Conservation (phyloP, 2,113 vertebrate genomes). For the Perca schrenkii region DNA sequence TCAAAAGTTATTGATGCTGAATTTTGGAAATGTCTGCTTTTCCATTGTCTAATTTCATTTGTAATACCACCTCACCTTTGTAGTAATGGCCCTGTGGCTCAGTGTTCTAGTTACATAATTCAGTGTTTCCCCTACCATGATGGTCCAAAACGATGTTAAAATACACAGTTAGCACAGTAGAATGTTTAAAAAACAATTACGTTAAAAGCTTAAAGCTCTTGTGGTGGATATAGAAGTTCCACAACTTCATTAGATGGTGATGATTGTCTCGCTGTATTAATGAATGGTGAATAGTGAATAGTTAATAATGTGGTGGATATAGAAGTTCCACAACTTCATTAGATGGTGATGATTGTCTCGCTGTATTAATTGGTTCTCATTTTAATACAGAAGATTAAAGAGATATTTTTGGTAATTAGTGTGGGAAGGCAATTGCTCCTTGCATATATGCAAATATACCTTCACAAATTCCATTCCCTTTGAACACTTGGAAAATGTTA, state of each 20-base stretch:
- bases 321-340: neutral
- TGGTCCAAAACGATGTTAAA: too few species aligned
- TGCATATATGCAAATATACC: neutral
- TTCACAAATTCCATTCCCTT: neutral
- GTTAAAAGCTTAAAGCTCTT: too few species aligned
- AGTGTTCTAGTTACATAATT: too few species aligned
- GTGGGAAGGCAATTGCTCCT: neutral
- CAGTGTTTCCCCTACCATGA: too few species aligned
- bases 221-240: neutral
- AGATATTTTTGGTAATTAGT: neutral
- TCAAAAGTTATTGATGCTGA: too few species aligned
- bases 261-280: neutral
- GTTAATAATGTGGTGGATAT: neutral
- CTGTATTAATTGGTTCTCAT: neutral
- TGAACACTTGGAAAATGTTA: neutral
- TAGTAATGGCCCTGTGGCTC: too few species aligned
- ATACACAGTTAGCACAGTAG: too few species aligned
- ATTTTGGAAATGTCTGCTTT: too few species aligned
- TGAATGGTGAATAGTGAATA: neutral
- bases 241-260: neutral
- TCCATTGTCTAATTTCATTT: too few species aligned
- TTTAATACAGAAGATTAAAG: neutral
- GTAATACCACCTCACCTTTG: too few species aligned
- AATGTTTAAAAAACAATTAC: too few species aligned
- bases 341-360: conserved; percentile 9